Conservation (phyloP, 2,797 vertebrate species). For the Sylvia borin region DNA sequence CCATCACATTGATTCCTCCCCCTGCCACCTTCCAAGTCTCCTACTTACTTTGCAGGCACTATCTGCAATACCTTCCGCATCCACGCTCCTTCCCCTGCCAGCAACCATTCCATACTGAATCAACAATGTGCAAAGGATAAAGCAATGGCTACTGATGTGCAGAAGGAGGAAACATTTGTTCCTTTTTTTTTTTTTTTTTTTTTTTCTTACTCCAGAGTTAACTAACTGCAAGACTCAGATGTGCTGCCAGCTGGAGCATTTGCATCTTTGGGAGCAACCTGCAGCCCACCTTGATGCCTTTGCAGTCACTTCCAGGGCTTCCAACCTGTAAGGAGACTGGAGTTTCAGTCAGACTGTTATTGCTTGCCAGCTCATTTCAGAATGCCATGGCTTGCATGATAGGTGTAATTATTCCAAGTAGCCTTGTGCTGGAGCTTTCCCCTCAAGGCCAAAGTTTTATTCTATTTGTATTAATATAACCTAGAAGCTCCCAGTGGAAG, state of each 20-base stretch:
- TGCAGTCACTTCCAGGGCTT: not conserved
- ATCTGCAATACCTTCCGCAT: not conserved
- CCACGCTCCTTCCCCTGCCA: not conserved
- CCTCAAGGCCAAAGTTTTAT: not conserved
- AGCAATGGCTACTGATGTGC: not conserved
- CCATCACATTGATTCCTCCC: not conserved
- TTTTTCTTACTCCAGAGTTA: not conserved
- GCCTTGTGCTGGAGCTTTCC: not conserved
- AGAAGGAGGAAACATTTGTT: not conserved
- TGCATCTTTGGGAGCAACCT: fast-evolving
- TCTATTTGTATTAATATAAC: not conserved
- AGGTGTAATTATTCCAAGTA: not conserved
- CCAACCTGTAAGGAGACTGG: not conserved
- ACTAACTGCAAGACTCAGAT: not conserved
- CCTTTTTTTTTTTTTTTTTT: not conserved
- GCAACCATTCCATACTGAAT: not conserved
- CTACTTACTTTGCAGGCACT: not conserved
- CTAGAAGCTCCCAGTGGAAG: not conserved
- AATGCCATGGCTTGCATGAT: not conserved
- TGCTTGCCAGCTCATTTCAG: not conserved
- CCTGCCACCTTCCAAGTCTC: not conserved
- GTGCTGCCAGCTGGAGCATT: not conserved
- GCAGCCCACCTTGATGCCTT: fast-evolving
- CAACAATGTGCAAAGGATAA: not conserved
- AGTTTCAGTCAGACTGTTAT: not conserved